Percentiles rank a stretch among this genome's conserved stretches.
Evolutionary conservation across 37 sponge, comb jelly and placozoan genomes (phyloP).

Genomic region (Geodia barretti): DNA sequence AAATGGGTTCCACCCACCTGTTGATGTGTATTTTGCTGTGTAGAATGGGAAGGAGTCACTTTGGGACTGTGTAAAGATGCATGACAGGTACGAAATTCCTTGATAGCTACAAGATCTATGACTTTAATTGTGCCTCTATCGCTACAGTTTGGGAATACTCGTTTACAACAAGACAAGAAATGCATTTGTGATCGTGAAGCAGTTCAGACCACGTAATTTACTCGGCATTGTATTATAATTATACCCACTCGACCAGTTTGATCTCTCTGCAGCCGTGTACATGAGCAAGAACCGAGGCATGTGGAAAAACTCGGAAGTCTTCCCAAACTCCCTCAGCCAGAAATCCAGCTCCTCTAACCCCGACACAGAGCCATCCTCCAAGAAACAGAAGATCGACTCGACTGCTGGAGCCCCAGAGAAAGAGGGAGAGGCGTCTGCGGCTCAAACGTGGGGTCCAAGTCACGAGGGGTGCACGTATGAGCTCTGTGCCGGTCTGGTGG

Average conservation of each 20-base stretch:
- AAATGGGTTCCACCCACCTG: neutral
- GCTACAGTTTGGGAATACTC: constrained; percentile 78
- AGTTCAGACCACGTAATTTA: constrained; percentile 91
- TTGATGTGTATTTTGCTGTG: neutral
- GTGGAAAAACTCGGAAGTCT: constrained; percentile 50
- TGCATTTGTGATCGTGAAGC: constrained; percentile 80
- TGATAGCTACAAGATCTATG: neutral
- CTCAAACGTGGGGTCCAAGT: constrained; percentile 45
- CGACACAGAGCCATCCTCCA: constrained; percentile 7
- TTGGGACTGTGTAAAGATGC: constrained; percentile 89
- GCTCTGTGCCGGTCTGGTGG: constrained; percentile 95
- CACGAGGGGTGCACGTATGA: constrained; percentile 81
- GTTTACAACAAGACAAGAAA: constrained; percentile 80
- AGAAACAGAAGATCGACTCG: neutral
- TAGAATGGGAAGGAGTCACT: constrained; percentile 72
- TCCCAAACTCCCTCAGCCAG: constrained; percentile 37
- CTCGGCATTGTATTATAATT: no score
- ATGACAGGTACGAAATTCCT: constrained; percentile 85
- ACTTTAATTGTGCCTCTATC: neutral
- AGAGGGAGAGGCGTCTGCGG: neutral
- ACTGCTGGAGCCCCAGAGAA: neutral
- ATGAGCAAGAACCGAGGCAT: constrained; percentile 46
- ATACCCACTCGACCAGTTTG: no score
- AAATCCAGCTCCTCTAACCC: constrained; percentile 20
- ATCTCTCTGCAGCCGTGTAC: constrained; percentile 80